These are phyloP conservation scores for Montipora foliosa DNA, from an alignment of 64 coral and sea anemone species.

Conservation along the genomic window DNA sequence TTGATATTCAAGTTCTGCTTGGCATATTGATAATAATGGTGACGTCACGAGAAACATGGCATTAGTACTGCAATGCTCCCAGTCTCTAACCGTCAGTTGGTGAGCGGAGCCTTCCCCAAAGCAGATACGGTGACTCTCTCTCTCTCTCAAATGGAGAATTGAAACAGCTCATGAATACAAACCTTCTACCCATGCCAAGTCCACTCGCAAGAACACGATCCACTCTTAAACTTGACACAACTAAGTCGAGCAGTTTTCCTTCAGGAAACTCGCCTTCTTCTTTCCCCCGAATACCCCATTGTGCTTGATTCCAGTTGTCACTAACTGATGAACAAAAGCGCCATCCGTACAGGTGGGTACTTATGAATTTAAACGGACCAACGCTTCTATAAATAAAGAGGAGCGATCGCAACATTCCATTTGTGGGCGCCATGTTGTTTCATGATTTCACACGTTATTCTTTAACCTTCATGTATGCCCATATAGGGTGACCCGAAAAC, in stretches of 20 bases:
- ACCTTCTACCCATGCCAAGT: slow-evolving; percentile 42
- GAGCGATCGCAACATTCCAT: background rate
- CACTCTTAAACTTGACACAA: slow-evolving; percentile 31
- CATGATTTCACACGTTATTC: background rate
- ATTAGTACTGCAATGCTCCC: too few relatives aligned
- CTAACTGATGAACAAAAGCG: background rate
- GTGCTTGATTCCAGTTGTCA: background rate
- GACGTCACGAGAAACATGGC: too few relatives aligned
- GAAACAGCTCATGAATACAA: background rate
- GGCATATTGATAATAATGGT: too few relatives aligned
- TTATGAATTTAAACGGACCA: background rate
- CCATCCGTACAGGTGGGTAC: background rate
- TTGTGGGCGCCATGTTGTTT: background rate
- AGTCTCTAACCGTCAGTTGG: too few relatives aligned
- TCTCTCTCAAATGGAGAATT: too few relatives aligned
- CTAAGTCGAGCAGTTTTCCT: slow-evolving; percentile 22
- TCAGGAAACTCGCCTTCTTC: background rate
- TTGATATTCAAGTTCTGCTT: too few relatives aligned
- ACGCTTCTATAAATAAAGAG: background rate
- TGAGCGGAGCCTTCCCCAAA: too few relatives aligned
- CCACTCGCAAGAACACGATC: slow-evolving; percentile 27
- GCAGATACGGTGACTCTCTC: too few relatives aligned
- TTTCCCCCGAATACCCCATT: background rate
- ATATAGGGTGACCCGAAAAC: too few relatives aligned
- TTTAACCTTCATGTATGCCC: too few relatives aligned